Evolutionary conservation across 2,113 vertebrate species (phyloP).

Genomic region (Oryzias curvinotus): DNA sequence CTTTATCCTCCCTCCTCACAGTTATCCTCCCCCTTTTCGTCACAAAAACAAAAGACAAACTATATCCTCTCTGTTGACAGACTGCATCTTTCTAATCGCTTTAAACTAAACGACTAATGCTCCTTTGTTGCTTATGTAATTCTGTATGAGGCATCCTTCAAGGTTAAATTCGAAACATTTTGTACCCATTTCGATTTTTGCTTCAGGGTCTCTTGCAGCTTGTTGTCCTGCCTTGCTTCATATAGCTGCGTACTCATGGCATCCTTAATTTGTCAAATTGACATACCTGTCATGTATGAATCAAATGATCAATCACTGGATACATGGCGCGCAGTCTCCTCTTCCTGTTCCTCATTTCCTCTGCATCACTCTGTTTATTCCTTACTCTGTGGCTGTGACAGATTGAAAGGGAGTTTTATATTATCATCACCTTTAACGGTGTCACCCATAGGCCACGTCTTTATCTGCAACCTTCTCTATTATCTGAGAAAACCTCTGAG

Average conservation of each 20-base stretch:
- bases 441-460: background rate
- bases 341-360: background rate
- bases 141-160: slow-evolving; percentile 15
- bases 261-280: background rate
- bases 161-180: slow-evolving; percentile 8
- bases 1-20: too few species aligned
- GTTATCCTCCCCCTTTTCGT: too few species aligned
- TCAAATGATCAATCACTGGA: too few species aligned
- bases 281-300: background rate
- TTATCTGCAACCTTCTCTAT: background rate
- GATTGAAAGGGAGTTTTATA: background rate
- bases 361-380: background rate
- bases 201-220: background rate
- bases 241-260: background rate
- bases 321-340: background rate
- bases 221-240: slow-evolving; percentile 5
- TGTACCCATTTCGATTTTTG: slow-evolving; percentile 10
- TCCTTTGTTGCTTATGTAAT: slow-evolving; percentile 2
- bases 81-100: slow-evolving; percentile 27
- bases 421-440: background rate
- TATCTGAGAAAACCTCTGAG: background rate
- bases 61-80: slow-evolving; percentile 21
- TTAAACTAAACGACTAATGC: slow-evolving; percentile 26
- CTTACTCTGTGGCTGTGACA: background rate
- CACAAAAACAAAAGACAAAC: too few species aligned